A percentile compares a stretch with the other conserved stretches of the same genome.
Conservation (phyloP, 1,140 invertebrate genomes). For the Sycophila sp. region DNA sequence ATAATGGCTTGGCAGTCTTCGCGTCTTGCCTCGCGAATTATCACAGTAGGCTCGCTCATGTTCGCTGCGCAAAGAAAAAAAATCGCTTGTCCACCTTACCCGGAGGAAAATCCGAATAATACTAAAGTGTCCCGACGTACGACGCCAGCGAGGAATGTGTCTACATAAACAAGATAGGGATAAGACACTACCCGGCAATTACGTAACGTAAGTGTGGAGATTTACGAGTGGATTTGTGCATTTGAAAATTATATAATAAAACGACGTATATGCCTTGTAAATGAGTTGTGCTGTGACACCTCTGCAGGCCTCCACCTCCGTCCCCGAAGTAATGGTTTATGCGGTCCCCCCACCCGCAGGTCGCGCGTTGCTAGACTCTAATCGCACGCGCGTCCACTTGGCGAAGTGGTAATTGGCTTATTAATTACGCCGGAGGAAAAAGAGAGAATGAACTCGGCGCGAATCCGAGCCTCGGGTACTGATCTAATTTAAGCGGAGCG, state of each 20-base stretch:
- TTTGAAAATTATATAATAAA: too few species aligned
- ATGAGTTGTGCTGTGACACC: too few species aligned
- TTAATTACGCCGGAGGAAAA: too few species aligned
- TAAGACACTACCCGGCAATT: slow-evolving; percentile 6
- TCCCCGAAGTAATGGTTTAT: too few species aligned
- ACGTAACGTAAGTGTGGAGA: slow-evolving; percentile 25
- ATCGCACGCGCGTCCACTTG: too few species aligned
- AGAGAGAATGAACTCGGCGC: too few species aligned
- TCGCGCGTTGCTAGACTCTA: too few species aligned
- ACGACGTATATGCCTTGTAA: too few species aligned
- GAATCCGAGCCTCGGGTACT: too few species aligned
- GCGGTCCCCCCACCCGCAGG: too few species aligned
- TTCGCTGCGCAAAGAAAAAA: neutral
- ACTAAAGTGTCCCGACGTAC: neutral
- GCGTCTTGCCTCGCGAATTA: slow-evolving; percentile 27
- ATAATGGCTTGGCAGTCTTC: slow-evolving; percentile 32
- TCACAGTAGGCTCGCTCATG: neutral
- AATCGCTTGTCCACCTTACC: neutral
- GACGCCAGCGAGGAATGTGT: slow-evolving; percentile 25
- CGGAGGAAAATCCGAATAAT: neutral
- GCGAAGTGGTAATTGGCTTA: neutral
- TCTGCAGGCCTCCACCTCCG: too few species aligned
- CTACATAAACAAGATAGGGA: slow-evolving; percentile 25
- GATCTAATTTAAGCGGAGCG: too few species aligned
- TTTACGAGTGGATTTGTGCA: slow-evolving; percentile 3